Percentiles rank a stretch among this genome's conserved stretches.
Evolutionary conservation across 2,888 invertebrate species (phyloP).

Genomic region (Pomacea canaliculata): DNA sequence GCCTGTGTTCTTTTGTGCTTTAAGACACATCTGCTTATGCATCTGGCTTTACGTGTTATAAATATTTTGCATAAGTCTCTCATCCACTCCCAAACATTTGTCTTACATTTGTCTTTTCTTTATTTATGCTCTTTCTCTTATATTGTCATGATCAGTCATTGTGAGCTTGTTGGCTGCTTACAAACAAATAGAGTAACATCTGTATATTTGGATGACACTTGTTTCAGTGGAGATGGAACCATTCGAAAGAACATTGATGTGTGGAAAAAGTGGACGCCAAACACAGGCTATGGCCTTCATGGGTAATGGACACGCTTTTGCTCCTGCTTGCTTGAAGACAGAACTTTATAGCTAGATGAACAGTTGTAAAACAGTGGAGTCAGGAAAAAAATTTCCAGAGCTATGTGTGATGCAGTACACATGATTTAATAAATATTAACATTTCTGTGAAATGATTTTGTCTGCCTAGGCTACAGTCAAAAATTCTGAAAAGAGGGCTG

Average conservation of each 20-base stretch:
- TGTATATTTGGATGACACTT: constrained; percentile 7
- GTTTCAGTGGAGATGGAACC: constrained; percentile 88
- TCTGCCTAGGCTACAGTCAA: constrained; percentile 48
- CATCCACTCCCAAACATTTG: too few species aligned
- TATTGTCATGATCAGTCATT: too few species aligned
- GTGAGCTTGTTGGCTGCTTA: too few species aligned
- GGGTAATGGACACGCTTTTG: constrained; percentile 74
- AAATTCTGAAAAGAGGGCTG: constrained; percentile 86
- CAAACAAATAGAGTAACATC: too few species aligned
- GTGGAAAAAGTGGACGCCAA: constrained; percentile 96
- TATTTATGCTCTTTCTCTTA: too few species aligned
- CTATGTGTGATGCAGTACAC: too few species aligned
- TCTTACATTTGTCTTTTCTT: too few species aligned
- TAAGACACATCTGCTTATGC: too few species aligned
- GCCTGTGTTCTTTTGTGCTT: too few species aligned
- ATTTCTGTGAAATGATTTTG: not conserved
- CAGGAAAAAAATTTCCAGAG: too few species aligned
- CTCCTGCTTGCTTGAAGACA: not conserved
- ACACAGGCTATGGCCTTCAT: constrained; percentile 90
- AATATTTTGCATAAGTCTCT: too few species aligned
- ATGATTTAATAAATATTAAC: not conserved
- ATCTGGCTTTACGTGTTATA: too few species aligned
- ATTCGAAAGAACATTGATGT: constrained; percentile 97
- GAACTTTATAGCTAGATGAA: not conserved
- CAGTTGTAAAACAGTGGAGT: not conserved